A percentile compares a stretch with the other conserved stretches of the same genome.
Evolutionary conservation across 1,140 invertebrate genomes (phyloP).

Genomic region (Ceratina japonica): DNA sequence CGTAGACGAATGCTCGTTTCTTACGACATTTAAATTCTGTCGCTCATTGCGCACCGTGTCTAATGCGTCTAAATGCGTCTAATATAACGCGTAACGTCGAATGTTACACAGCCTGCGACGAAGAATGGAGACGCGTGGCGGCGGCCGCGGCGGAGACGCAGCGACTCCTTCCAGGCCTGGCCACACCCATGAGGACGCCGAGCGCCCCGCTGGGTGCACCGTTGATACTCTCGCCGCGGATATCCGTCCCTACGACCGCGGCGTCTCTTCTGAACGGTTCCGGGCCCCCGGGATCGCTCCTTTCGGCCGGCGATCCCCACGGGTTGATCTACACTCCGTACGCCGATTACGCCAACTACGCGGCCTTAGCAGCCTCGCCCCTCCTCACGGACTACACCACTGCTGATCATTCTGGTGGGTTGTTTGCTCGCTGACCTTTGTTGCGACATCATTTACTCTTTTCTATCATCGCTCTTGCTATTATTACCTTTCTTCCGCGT

Average conservation of each 20-base stretch:
- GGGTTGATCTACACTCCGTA: slow-evolving; percentile 88
- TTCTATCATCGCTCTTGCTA: neutral
- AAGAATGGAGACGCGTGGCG: slow-evolving; percentile 88
- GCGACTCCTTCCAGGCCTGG: slow-evolving; percentile 84
- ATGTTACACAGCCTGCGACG: slow-evolving; percentile 85
- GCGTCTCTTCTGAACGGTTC: slow-evolving; percentile 86
- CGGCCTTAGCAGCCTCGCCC: slow-evolving; percentile 89
- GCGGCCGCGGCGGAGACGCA: slow-evolving; percentile 87
- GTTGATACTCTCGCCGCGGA: slow-evolving; percentile 91
- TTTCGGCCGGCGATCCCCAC: slow-evolving; percentile 82
- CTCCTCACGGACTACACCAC: slow-evolving; percentile 91
- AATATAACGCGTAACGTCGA: slow-evolving; percentile 64
- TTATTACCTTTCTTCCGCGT: neutral
- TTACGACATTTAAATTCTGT: too few relatives aligned
- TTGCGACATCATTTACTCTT: slow-evolving; percentile 1
- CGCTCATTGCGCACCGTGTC: too few relatives aligned
- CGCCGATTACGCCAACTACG: slow-evolving; percentile 93
- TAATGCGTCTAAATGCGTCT: too few relatives aligned
- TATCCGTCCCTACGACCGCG: slow-evolving; percentile 89
- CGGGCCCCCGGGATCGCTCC: slow-evolving; percentile 83
- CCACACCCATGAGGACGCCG: slow-evolving; percentile 83
- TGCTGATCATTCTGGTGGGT: slow-evolving; percentile 96
- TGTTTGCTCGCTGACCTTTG: slow-evolving; percentile 87
- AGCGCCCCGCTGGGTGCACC: slow-evolving; percentile 89
- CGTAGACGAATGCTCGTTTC: too few relatives aligned